A percentile compares a stretch with the other conserved stretches of the same genome.
phyloP scores from a whole-genome alignment of 2,113 vertebrate species.

The Pungitius pungitius region DNA sequence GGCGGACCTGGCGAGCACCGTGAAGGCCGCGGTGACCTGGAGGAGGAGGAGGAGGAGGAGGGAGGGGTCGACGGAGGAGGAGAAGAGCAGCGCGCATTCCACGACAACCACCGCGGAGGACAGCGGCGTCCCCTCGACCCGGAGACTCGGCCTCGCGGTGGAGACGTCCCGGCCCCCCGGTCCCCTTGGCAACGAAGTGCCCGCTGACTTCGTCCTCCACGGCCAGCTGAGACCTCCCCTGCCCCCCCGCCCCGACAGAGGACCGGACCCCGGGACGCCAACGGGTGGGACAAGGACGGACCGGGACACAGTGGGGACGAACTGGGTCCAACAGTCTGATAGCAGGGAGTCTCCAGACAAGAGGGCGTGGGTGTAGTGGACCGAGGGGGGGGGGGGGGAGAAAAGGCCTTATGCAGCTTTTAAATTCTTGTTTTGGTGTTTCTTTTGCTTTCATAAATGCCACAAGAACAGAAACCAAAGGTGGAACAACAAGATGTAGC shows the following conservation, averaged over 20 bases:
- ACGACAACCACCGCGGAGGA: not conserved
- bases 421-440: not conserved
- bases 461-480: not conserved
- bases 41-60: conserved; percentile 44
- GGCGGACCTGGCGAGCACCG: conserved; percentile 41
- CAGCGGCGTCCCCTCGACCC: not conserved
- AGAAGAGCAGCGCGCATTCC: conserved; percentile 40
- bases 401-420: not conserved
- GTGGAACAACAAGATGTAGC: not conserved
- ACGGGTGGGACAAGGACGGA: conserved; percentile 23
- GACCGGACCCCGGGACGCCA: conserved; percentile 8
- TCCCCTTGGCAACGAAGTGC: not conserved
- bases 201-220: conserved; percentile 24
- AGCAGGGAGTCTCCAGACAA: conserved; percentile 65
- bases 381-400: too few species aligned
- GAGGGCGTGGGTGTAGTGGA: conserved; percentile 84
- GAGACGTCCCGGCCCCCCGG: fast-evolving
- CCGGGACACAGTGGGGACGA: conserved; percentile 42
- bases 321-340: conserved; percentile 49
- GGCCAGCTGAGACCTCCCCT: conserved; percentile 34
- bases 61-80: conserved; percentile 32
- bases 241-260: conserved; percentile 15
- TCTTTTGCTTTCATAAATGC: not conserved
- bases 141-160: not conserved
- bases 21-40: conserved; percentile 39